Evolutionary conservation across 1,140 invertebrate genomes (phyloP).

Genomic region (Hylaeus volcanicus): DNA sequence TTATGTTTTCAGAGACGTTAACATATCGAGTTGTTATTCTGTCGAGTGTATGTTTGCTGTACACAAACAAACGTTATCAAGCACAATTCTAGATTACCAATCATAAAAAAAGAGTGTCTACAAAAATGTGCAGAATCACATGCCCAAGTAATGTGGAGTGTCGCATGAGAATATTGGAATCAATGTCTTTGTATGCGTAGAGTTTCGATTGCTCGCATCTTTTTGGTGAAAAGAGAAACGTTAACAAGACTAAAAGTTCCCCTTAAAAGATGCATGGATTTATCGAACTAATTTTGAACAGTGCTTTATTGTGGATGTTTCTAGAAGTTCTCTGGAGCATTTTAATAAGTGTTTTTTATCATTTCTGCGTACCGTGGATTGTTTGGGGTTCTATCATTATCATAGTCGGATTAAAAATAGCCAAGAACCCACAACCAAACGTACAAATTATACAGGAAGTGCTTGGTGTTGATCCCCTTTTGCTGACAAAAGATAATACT

Average conservation of each 20-base stretch:
- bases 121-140: slow-evolving; percentile 27
- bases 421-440: slow-evolving; percentile 72
- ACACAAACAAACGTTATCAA: slow-evolving; percentile 28
- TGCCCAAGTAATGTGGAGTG: slow-evolving; percentile 30
- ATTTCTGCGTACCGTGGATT: slow-evolving; percentile 72
- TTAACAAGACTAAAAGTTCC: slow-evolving; percentile 43
- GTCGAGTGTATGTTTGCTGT: not conserved
- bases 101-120: not conserved
- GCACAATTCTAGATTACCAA: not conserved
- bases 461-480: slow-evolving; percentile 76
- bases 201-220: slow-evolving; percentile 12
- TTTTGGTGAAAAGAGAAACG: not conserved
- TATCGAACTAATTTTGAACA: slow-evolving; percentile 62
- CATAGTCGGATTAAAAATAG: slow-evolving; percentile 57
- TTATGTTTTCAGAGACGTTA: slow-evolving; percentile 4
- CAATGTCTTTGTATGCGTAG: slow-evolving; percentile 19
- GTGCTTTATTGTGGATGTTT: slow-evolving; percentile 68
- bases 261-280: slow-evolving; percentile 56
- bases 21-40: not conserved
- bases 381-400: slow-evolving; percentile 68
- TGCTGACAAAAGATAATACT: slow-evolving; percentile 55
- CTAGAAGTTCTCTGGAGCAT: slow-evolving; percentile 60
- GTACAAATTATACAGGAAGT: slow-evolving; percentile 72
- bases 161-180: not conserved
- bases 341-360: slow-evolving; percentile 64